Base-by-base conservation (phyloP, 2,888 invertebrate genomes). In the Drosophila anomalata region DNA sequence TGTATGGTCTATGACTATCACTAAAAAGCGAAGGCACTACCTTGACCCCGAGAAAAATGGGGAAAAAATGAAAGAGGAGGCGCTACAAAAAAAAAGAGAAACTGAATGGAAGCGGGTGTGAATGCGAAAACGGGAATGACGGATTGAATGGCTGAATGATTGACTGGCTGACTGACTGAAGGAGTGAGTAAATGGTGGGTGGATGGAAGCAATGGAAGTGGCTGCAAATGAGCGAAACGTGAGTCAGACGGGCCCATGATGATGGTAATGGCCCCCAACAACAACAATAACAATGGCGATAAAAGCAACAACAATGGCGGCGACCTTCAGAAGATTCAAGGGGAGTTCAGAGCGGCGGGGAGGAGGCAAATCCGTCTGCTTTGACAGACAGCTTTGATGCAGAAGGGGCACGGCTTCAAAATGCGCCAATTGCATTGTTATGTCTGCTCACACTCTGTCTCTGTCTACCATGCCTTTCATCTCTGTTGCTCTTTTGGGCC, bases 191-290 rank as follows among this genome's bases (percentile, higher is more conserved):
- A 39, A 60, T 60, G 46, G 41, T 59, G 57, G 52, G 51, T 72
- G 60, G 50, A 20, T 41, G 53, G 46, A 9, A 39, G 39, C 31
- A 55, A 42, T 56, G 54, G 57, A 54, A 41, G 60, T 50, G 63
- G 58, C 76, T 62, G 69, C 63, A 77, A 86, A 81, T 76, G 87
- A 75, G 77, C 73, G 66, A 79, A 84, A 86, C 84, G 84, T 84
- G 84, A 86, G 71, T 82, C 85, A 74, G 80, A 59, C 73, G 29
- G 56, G 48, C 57, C 67, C 39, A 36, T 60, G 66, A 60, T 61
- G 54, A 58, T 71, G 39, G 44, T 42, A 48, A 42, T 62, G 44
- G 22, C 44, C 22, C 12, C 44, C 44, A 44, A 57, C 26, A 56
- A 66, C 62, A 63, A 62, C 61, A 61, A 62, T 29, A 47, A 48